phyloP scores from a whole-genome alignment of 2,113 vertebrate genomes.

The Colaptes auratus region DNA sequence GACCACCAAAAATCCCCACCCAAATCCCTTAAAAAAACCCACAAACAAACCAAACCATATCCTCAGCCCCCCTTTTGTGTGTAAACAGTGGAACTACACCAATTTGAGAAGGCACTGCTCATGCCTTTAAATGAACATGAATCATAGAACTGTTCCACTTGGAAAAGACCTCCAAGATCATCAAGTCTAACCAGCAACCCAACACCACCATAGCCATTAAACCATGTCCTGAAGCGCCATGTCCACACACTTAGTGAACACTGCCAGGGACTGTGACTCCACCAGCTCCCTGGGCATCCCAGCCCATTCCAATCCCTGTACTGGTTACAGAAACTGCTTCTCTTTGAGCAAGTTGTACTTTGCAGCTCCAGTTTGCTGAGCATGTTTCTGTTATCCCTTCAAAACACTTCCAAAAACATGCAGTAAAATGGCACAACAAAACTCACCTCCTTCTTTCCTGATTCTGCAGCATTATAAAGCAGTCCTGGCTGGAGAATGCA shows the following conservation, averaged over 20 bases:
- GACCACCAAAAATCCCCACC: neutral
- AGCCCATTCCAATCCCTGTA: too few species aligned
- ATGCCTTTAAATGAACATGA: neutral
- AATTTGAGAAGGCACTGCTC: neutral
- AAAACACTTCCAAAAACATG: neutral
- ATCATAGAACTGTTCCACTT: neutral
- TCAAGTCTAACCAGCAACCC: too few species aligned
- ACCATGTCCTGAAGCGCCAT: too few species aligned
- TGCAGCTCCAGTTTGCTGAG: neutral
- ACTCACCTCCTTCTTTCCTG: neutral
- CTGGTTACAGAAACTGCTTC: neutral
- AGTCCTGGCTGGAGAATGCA: neutral
- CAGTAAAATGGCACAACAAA: neutral
- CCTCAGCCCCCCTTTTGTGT: neutral
- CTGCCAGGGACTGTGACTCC: too few species aligned
- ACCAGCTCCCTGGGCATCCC: too few species aligned
- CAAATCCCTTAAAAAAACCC: neutral
- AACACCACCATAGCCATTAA: too few species aligned
- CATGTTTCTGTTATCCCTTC: neutral
- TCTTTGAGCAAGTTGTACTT: neutral
- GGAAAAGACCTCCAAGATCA: too few species aligned
- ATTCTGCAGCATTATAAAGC: neutral
- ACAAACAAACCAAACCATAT: neutral
- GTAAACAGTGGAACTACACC: neutral
- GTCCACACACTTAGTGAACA: too few species aligned